Percentiles rank a stretch among this genome's conserved stretches.
Conservation (phyloP, 2,113 vertebrate genomes). For the Gorilla gorilla region DNA sequence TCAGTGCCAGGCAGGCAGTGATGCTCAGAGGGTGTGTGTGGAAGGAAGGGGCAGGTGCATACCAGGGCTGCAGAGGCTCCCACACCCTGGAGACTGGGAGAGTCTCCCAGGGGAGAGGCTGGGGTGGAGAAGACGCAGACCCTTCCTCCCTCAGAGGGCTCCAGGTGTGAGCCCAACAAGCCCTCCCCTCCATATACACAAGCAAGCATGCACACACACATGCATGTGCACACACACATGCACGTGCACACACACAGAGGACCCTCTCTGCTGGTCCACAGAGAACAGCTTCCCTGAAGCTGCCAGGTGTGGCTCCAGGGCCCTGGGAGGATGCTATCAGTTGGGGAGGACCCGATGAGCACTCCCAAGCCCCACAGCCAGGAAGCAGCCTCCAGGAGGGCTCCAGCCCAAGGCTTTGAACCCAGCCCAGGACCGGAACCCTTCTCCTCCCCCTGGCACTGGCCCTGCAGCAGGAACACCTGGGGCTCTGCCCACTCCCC, state of each 20-base stretch:
- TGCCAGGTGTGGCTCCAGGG: neutral
- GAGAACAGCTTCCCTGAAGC: too few species aligned
- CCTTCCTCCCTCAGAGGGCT: too few species aligned
- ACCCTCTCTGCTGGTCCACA: neutral
- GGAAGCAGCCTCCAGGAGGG: too few species aligned
- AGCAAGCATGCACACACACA: neutral
- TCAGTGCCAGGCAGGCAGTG: neutral
- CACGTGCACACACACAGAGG: neutral
- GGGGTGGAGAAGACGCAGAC: neutral
- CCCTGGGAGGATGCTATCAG: neutral
- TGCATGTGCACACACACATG: accelerated
- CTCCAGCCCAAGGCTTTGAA: neutral
- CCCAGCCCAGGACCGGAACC: neutral
- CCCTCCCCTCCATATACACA: neutral
- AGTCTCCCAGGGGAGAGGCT: neutral
- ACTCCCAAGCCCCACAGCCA: accelerated
- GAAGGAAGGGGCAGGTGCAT: neutral
- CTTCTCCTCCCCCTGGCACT: too few species aligned
- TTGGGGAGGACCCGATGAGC: neutral
- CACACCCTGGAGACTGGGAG: neutral
- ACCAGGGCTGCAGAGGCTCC: neutral
- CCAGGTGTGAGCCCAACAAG: too few species aligned
- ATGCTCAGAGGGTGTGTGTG: neutral
- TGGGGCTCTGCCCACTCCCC: neutral
- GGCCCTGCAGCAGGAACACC: too few species aligned